These are phyloP conservation scores for Mastigias papua DNA, from an alignment of 30 jellyfish, hydroid and myxozoan genomes.

Conservation along the genomic window DNA sequence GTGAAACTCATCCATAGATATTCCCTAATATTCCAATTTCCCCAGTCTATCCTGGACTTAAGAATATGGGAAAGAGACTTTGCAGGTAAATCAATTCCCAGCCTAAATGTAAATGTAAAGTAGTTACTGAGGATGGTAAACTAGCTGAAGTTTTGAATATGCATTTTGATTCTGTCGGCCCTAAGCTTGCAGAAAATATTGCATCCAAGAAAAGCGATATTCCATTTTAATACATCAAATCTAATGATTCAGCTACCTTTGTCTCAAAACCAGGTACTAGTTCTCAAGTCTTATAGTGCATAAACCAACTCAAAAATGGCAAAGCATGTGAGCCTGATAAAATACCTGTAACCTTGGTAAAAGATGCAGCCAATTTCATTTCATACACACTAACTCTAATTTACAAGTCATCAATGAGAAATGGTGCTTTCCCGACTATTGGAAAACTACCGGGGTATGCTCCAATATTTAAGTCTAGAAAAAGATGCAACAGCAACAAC, in stretches of 20 bases:
- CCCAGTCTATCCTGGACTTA: no score
- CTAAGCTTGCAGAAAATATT: slow-evolving; percentile 44
- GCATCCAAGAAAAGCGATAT: neutral
- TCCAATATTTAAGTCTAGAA: neutral
- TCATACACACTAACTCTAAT: neutral
- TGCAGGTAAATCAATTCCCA: slow-evolving; percentile 1
- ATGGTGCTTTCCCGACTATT: neutral
- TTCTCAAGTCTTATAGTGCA: neutral
- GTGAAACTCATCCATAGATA: no score
- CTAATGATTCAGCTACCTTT: neutral
- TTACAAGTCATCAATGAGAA: neutral
- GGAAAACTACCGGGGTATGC: neutral
- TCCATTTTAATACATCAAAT: neutral
- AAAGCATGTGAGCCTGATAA: slow-evolving; percentile 5
- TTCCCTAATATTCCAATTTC: no score
- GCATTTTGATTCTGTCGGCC: neutral
- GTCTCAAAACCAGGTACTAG: neutral
- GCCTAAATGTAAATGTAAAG: slow-evolving; percentile 10
- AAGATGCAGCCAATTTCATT: slow-evolving; percentile 27
- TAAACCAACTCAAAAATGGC: neutral
- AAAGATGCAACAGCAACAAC: neutral
- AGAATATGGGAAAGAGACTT: neutral
- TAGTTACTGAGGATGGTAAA: neutral
- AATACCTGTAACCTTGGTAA: slow-evolving; percentile 1
- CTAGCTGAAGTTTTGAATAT: neutral